These are phyloP conservation scores for Choloepus hoffmanni DNA, from an alignment of 2,113 vertebrate genomes.

Conservation along the genomic window DNA sequence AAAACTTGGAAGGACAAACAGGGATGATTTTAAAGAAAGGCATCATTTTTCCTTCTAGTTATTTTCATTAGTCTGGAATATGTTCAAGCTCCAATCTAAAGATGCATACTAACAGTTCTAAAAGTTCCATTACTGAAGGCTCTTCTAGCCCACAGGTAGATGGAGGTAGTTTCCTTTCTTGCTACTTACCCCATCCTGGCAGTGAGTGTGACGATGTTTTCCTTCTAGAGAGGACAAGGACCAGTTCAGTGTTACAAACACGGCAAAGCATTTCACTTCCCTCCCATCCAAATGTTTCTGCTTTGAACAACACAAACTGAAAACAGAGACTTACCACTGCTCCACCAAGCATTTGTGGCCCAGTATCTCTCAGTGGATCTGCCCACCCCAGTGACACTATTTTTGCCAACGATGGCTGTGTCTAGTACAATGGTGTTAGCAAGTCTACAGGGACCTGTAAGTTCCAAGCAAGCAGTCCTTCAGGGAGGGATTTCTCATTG, in stretches of 20 bases:
- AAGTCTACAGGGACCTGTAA: not conserved
- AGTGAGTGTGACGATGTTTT: not conserved
- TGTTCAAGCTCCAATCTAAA: not conserved
- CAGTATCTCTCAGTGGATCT: not conserved
- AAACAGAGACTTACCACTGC: not conserved
- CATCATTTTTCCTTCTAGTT: not conserved
- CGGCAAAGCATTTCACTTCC: not conserved
- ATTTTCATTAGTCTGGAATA: not conserved
- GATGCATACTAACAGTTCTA: not conserved
- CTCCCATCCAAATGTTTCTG: not conserved
- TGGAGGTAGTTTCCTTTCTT: not conserved
- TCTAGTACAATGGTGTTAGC: not conserved
- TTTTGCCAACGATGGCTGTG: not conserved
- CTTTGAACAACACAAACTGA: constrained; percentile 2
- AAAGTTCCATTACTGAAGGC: not conserved
- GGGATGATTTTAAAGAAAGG: not conserved
- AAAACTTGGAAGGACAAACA: constrained; percentile 11
- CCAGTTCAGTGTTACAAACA: not conserved
- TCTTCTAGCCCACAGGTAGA: not conserved
- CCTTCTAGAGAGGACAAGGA: not conserved
- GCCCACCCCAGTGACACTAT: not conserved
- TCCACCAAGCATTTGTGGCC: not conserved
- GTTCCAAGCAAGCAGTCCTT: not conserved
- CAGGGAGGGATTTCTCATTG: not conserved
- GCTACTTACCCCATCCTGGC: not conserved